These are phyloP conservation scores for Genyomyrus donnyi DNA, from an alignment of 2,113 vertebrate genomes.

Conservation along the genomic window DNA sequence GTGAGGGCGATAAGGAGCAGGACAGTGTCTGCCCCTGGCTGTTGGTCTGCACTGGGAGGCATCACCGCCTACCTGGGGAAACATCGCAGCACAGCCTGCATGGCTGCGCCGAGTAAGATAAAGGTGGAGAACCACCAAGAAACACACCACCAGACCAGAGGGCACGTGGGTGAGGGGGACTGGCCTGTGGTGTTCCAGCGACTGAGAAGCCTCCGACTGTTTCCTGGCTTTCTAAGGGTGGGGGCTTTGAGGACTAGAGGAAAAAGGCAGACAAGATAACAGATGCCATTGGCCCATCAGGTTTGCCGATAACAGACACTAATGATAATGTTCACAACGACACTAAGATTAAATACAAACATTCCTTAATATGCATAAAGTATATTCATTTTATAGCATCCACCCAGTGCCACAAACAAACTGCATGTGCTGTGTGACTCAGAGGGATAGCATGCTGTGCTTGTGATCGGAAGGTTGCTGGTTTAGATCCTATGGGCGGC, in stretches of 20 bases:
- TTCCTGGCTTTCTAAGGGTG: not conserved
- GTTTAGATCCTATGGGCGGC: not conserved
- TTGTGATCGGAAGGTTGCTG: not conserved
- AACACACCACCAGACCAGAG: not conserved
- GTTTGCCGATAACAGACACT: not conserved
- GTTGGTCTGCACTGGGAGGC: not conserved
- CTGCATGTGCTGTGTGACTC: not conserved
- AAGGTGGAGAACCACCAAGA: not conserved
- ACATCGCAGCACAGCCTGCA: not conserved
- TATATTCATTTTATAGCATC: not conserved
- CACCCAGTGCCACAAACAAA: not conserved
- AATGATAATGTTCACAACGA: not conserved
- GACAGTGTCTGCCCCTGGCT: not conserved
- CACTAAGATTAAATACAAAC: not conserved
- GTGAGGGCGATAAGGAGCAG: not conserved
- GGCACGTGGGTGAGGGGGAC: not conserved
- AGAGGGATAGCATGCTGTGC: not conserved
- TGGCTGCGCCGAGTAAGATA: not conserved
- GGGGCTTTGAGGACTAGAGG: not conserved
- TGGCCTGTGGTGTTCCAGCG: not conserved
- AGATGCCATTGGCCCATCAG: not conserved
- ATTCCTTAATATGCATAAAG: not conserved
- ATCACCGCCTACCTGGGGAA: not conserved
- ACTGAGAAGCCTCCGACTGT: not conserved
- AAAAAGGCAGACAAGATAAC: not conserved